Evolutionary conservation across 2,888 invertebrate species (phyloP), one percentile per base, ranked within the genome.

Genomic region (Drosophila ezoana): DNA sequence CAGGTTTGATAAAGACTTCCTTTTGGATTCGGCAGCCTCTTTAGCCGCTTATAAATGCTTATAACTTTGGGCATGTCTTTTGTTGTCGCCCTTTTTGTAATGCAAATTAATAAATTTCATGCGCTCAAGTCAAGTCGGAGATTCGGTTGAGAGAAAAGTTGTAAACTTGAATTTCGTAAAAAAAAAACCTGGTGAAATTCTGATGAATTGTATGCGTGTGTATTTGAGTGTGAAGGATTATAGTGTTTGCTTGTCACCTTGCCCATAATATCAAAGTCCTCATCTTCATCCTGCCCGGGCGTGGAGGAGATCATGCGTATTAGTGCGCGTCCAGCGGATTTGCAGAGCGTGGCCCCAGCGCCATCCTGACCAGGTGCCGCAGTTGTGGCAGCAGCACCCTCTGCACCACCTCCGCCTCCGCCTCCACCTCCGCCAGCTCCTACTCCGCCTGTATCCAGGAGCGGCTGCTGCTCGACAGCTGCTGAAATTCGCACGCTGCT

Each of bases 181-280:
- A 14, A 8, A 28, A 28, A 28, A 8, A 28, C 28, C 28, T 28
- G 8, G 28, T 2, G 8, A 5, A 20, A 20, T 20, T 20, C 37
- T 37, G 37, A 9, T 11, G 6, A 14, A 37, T 23, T 13, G 14
- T 48, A 18, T 28, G 3, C n/a, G 11, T 52, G 10, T 28, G 43
- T 59, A 23, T 44, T 13, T 18, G 11, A 14, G 11, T 18, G 9
- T 37, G 18, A n/a, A 10, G 8, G 33, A 32, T 32, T 58, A 16
- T 28, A 14, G 2, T 37, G 35, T 66, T 28, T 37, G 33, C 43
- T 37, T 58, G 43, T 49, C 90, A 90, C 90, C 91, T 90, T 90
- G 73, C 91, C 91, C 90, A 90, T 85, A 45, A 90, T 76, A 73
- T 90, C 90, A 66, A 85, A 90, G 43, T 88, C 89, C 74, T 90